These are phyloP conservation scores for Macaca mulatta DNA, from an alignment of 2,113 vertebrate genomes.

Conservation along the genomic window DNA sequence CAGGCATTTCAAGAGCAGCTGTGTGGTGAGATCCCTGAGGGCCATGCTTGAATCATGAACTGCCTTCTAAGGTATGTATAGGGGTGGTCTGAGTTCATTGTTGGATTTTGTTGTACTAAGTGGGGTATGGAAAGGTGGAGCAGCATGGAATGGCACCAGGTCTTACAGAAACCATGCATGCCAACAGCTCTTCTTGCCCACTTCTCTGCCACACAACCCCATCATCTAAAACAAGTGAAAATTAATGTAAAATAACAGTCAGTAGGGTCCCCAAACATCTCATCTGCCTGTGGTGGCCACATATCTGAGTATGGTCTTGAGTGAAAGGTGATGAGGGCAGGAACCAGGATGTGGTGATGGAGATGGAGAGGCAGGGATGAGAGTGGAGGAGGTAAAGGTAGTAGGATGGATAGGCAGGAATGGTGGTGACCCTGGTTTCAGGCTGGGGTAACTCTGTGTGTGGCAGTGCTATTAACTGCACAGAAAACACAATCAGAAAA, in stretches of 20 bases:
- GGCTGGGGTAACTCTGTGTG: too few species aligned
- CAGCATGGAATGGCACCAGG: not conserved
- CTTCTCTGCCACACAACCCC: not conserved
- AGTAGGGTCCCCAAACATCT: not conserved
- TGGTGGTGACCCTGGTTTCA: not conserved
- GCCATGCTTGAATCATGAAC: not conserved
- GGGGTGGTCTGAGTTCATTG: not conserved
- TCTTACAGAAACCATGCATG: not conserved
- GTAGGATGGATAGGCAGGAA: not conserved
- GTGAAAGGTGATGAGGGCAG: too few species aligned
- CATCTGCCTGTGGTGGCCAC: not conserved
- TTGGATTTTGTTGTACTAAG: not conserved
- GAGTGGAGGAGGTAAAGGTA: too few species aligned
- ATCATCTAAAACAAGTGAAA: not conserved
- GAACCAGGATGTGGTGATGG: fast-evolving
- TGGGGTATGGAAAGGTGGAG: not conserved
- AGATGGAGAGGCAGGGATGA: not conserved
- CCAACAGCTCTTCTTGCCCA: not conserved
- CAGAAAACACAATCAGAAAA: not conserved
- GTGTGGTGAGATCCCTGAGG: not conserved
- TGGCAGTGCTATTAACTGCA: not conserved
- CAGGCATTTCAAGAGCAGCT: not conserved
- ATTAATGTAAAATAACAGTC: not conserved
- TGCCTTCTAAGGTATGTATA: not conserved
- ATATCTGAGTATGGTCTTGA: not conserved